Base-by-base conservation (phyloP, 2,113 vertebrate species). In the Hemibagrus wyckioides region DNA sequence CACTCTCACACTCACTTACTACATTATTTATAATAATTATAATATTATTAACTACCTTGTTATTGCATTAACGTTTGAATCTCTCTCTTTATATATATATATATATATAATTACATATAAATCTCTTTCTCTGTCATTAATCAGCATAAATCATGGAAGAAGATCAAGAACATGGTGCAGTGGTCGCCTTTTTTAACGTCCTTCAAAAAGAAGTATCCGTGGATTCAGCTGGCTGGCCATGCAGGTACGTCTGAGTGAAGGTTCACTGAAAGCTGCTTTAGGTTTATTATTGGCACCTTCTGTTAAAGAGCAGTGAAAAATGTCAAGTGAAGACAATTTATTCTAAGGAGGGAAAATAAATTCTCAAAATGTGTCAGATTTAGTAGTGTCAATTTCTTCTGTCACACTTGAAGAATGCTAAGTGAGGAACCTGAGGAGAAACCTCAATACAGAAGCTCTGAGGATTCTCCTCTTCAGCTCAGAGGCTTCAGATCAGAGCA, bases 121-220 rank as follows among this genome's bases (percentile, higher is more conserved):
- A 56, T 48, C 9, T 36, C 54, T 84, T 6, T 82, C 48, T 91
- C 41, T 87, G 84, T 93, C 8, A 91, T 54, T 82, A 14, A 92
- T 82, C 88, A 99, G 98, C 97, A 97, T 95, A 99, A 99, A 90
- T 99, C 98, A 93, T 99, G 98, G 98, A 96, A 97, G 94, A 99
- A 99, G 94, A 99, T 99, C 92, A 99, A 99, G 90, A 99, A 99
- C 94, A 98, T 99, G 97, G 97, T 99, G 90, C 97, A 99, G 87
- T 99, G 98, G 98, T 99, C 98, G 2, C 98, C 98, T 0, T 98
- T 99, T 88, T 97, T 99, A 85, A 99, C 99, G 97, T 99, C 98
- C 93, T 99, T 99, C 96, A 99, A 99, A 95, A 99, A 99, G 95
- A 99, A 99, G 89, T 99, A 99, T 89, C 98, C 98, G 84, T 99